These are phyloP conservation scores for Corvus moneduloides DNA, from an alignment of 2,113 vertebrate genomes.

Conservation along the genomic window DNA sequence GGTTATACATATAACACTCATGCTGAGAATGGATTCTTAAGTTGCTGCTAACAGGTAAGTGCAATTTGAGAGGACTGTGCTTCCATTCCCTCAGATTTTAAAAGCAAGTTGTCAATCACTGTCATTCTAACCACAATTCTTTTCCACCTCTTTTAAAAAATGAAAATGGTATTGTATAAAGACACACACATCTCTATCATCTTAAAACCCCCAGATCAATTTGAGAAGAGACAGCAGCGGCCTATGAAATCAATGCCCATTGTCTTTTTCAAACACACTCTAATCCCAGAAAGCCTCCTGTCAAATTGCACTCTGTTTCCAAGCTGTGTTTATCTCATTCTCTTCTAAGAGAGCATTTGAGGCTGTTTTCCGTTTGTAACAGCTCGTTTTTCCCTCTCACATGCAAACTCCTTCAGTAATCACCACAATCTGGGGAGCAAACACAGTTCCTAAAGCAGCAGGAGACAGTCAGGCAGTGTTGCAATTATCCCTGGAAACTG, in stretches of 20 bases:
- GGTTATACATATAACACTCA: neutral
- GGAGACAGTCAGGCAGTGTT: neutral
- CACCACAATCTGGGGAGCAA: neutral
- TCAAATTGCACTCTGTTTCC: neutral
- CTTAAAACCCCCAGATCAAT: neutral
- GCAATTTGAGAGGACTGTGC: neutral
- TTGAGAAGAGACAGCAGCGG: neutral
- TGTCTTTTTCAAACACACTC: neutral
- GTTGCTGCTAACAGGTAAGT: neutral
- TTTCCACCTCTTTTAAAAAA: neutral
- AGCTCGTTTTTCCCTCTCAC: neutral
- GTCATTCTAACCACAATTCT: neutral
- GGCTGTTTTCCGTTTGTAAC: neutral
- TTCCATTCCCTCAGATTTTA: constrained; percentile 14
- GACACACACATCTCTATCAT: neutral
- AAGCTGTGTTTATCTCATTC: neutral
- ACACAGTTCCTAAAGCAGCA: neutral
- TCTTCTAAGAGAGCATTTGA: neutral
- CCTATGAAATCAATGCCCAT: neutral
- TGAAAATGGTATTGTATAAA: neutral
- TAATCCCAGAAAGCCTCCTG: neutral
- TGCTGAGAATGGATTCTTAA: neutral
- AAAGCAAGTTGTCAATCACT: constrained; percentile 29
- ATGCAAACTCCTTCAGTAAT: neutral
- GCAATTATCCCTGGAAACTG: constrained; percentile 23